A percentile compares a stretch with the other conserved stretches of the same genome.
Conservation (phyloP, 1,140 invertebrate species). For the Drosophila guanche region DNA sequence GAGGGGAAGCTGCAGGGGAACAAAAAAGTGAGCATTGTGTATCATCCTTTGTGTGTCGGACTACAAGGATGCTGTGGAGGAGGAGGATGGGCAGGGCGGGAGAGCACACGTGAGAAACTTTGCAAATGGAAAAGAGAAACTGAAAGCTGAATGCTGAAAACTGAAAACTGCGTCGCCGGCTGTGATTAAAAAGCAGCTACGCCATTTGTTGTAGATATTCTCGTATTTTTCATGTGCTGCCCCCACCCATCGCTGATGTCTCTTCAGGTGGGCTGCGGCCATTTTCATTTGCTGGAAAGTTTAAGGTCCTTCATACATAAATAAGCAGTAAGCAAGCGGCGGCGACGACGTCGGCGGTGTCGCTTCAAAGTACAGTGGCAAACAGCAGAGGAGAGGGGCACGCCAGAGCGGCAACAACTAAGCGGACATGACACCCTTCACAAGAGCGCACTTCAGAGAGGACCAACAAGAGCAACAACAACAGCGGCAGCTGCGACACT, state of each 20-base stretch:
- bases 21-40: constrained; percentile 62
- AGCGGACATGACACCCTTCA: constrained; percentile 79
- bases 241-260: constrained; percentile 8
- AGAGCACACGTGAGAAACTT: constrained; percentile 68
- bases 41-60: constrained; percentile 38
- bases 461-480: constrained; percentile 53
- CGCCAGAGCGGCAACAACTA: constrained; percentile 51
- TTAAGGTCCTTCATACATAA: constrained; percentile 82
- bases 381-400: constrained; percentile 34
- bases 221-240: constrained; percentile 31
- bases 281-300: constrained; percentile 77
- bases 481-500: constrained; percentile 59
- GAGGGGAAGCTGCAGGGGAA: constrained; percentile 4
- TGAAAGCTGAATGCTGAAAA: constrained; percentile 22
- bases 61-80: constrained; percentile 11
- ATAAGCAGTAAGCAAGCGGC: constrained; percentile 68
- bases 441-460: constrained; percentile 68
- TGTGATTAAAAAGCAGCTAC: constrained; percentile 72
- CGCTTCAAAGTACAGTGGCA: constrained; percentile 68
- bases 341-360: constrained; percentile 43
- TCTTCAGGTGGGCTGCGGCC: constrained; percentile 36
- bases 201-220: constrained; percentile 53
- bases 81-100: constrained; percentile 6
- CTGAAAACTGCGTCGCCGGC: constrained; percentile 56
- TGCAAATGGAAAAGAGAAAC: constrained; percentile 61